These are phyloP conservation scores for Pachypsylla venusta DNA, from an alignment of 1,140 invertebrate genomes.

Conservation along the genomic window DNA sequence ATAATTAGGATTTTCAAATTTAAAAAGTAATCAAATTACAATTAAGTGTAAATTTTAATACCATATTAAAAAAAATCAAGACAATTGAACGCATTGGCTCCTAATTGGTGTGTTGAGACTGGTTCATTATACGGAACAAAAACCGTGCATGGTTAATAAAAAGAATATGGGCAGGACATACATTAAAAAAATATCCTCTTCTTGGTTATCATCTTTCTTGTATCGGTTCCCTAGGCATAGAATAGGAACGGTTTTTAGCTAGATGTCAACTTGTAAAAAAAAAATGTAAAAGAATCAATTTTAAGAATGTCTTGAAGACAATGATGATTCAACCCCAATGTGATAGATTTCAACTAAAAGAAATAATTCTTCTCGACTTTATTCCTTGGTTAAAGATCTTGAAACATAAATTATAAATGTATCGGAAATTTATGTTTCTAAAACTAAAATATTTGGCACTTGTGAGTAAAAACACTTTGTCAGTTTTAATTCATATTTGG, in stretches of 20 bases:
- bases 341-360: too few species aligned
- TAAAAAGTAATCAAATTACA: not conserved
- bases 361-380: too few species aligned
- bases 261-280: too few species aligned
- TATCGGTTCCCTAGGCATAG: too few species aligned
- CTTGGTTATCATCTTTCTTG: too few species aligned
- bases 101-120: not conserved
- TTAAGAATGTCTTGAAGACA: too few species aligned
- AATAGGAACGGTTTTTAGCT: too few species aligned
- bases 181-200: not conserved
- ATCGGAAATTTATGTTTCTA: not conserved
- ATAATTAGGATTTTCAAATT: constrained; percentile 13
- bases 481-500: not conserved
- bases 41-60: not conserved
- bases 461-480: not conserved
- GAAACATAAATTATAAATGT: too few species aligned
- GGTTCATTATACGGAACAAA: not conserved
- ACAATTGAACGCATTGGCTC: too few species aligned
- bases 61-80: not conserved
- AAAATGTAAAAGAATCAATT: too few species aligned
- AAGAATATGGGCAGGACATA: not conserved
- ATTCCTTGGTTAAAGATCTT: too few species aligned
- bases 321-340: too few species aligned
- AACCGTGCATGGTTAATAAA: not conserved
- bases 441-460: not conserved